Evolutionary conservation across 1,140 invertebrate genomes (phyloP).

Genomic region (Ceratina japonica): DNA sequence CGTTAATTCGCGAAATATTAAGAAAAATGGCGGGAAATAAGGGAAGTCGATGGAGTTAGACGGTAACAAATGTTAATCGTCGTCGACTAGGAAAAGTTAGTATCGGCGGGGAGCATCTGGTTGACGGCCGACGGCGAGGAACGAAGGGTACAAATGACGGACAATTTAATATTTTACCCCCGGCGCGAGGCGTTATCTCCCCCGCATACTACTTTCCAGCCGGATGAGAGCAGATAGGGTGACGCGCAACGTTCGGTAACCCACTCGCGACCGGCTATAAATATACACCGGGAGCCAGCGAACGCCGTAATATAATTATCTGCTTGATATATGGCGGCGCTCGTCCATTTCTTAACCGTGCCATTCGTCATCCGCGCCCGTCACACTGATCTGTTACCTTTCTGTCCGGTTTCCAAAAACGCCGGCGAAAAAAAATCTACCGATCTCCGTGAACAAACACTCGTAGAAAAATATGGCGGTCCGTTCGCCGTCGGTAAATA

Average conservation of each 20-base stretch:
- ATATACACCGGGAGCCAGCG: constrained; percentile 63
- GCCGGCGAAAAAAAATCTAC: constrained; percentile 4
- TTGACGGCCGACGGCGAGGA: constrained; percentile 14
- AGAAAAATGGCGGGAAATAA: too few species aligned
- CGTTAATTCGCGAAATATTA: too few species aligned
- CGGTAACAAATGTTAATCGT: neutral
- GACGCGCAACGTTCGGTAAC: constrained; percentile 46
- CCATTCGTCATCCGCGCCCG: constrained; percentile 69
- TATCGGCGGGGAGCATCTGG: constrained; percentile 30
- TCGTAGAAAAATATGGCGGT: neutral
- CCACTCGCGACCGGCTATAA: constrained; percentile 60
- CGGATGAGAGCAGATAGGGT: constrained; percentile 57
- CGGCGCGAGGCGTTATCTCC: constrained; percentile 51
- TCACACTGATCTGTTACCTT: constrained; percentile 63
- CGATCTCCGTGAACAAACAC: constrained; percentile 10
- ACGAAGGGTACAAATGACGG: constrained; percentile 55
- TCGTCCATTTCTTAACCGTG: constrained; percentile 64
- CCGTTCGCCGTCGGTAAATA: too few species aligned
- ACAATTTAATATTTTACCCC: constrained; percentile 63
- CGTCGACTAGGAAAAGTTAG: constrained; percentile 2
- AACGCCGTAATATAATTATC: constrained; percentile 74
- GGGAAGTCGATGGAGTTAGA: constrained; percentile 21
- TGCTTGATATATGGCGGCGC: constrained; percentile 69
- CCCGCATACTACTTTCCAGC: constrained; percentile 34
- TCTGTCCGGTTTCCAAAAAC: constrained; percentile 9